Percentiles rank a stretch among this genome's conserved stretches.
These are phyloP conservation scores for Sebastes schlegelii DNA, from an alignment of 2,113 vertebrate genomes.

Conservation along the genomic window DNA sequence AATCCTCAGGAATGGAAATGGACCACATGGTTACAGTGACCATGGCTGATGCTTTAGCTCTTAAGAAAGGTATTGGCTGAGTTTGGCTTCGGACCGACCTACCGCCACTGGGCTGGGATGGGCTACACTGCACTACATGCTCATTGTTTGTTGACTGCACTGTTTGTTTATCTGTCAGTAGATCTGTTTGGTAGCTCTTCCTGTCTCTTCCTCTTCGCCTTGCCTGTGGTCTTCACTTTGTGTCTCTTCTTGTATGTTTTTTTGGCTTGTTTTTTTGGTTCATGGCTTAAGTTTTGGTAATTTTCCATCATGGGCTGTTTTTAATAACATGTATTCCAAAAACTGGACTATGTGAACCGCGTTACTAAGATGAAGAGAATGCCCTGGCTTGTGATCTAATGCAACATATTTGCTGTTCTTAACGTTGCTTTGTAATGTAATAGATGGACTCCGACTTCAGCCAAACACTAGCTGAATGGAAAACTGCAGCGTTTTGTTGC, in stretches of 20 bases:
- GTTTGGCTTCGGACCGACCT: conserved; percentile 55
- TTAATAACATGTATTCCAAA: conserved; percentile 55
- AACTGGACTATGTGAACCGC: conserved; percentile 51
- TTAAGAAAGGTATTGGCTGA: conserved; percentile 87
- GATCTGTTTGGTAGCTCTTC: conserved; percentile 34
- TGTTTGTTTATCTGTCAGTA: conserved; percentile 36
- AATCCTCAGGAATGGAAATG: conserved; percentile 88
- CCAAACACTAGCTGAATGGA: conserved; percentile 37
- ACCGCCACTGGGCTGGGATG: conserved; percentile 36
- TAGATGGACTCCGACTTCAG: conserved; percentile 29
- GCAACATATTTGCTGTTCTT: conserved; percentile 44
- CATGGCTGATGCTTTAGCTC: conserved; percentile 80
- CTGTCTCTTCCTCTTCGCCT: conserved; percentile 21
- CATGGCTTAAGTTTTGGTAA: conserved; percentile 49
- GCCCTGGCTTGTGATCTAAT: conserved; percentile 51
- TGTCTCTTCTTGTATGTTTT: conserved; percentile 46
- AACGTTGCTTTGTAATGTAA: conserved; percentile 57
- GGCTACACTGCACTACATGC: conserved; percentile 38
- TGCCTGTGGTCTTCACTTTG: conserved; percentile 42
- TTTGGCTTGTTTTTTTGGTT: conserved; percentile 55
- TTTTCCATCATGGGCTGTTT: conserved; percentile 63
- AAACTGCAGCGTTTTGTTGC: conserved; percentile 28
- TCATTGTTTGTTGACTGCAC: conserved; percentile 34
- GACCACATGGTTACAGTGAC: conserved; percentile 79
- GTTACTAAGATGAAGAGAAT: conserved; percentile 70